Evolutionary conservation across 2,797 vertebrate genomes (phyloP).

Genomic region (Eremophila alpestris): DNA sequence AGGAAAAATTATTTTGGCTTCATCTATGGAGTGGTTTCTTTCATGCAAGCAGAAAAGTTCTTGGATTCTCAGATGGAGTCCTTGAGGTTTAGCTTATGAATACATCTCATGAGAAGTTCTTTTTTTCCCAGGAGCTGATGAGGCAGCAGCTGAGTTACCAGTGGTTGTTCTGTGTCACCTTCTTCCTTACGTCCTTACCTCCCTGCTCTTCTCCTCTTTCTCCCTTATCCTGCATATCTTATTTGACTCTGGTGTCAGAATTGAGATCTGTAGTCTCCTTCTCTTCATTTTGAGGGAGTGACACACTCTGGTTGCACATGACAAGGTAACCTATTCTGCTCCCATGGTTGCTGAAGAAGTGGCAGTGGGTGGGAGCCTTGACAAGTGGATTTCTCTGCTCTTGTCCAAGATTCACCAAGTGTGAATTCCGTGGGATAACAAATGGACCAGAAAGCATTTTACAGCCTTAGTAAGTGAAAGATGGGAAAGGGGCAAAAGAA

Average conservation of each 20-base stretch:
- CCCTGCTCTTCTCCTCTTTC: neutral
- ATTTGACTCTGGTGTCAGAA: neutral
- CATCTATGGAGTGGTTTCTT: slow-evolving; percentile 28
- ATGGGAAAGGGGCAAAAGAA: neutral
- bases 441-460: neutral
- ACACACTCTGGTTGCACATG: neutral
- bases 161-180: neutral
- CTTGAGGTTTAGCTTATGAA: slow-evolving; percentile 57
- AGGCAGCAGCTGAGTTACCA: neutral
- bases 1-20: neutral
- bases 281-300: neutral
- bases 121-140: neutral
- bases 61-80: slow-evolving; percentile 18
- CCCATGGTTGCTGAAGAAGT: neutral
- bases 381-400: neutral
- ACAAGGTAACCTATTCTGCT: neutral
- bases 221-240: neutral
- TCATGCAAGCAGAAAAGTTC: neutral
- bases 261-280: neutral
- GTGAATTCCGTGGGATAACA: neutral
- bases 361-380: neutral
- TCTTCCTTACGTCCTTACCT: neutral
- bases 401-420: neutral
- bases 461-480: neutral
- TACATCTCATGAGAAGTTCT: slow-evolving; percentile 6